These are phyloP conservation scores for Crocodylus rhombifer DNA, from an alignment of 2,797 vertebrate species.

Conservation along the genomic window DNA sequence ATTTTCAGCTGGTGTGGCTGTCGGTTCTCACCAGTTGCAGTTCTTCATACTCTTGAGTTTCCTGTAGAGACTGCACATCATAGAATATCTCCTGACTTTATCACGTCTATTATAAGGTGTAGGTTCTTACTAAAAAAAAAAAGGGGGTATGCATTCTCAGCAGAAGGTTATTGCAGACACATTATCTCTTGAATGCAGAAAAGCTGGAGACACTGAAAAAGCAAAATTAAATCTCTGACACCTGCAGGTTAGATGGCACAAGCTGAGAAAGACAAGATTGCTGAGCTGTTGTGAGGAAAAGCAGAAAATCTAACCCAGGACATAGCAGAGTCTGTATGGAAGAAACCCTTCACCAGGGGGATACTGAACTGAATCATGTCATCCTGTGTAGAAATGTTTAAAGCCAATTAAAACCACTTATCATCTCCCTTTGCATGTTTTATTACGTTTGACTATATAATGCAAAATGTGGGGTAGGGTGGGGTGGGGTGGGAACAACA, in stretches of 20 bases:
- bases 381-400: neutral
- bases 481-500: neutral
- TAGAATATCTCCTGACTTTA: neutral
- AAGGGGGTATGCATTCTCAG: neutral
- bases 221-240: neutral
- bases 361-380: neutral
- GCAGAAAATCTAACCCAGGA: neutral
- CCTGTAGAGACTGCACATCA: neutral
- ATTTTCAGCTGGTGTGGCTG: neutral
- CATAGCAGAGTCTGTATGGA: accelerated
- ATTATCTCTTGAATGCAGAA: neutral
- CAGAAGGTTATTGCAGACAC: neutral
- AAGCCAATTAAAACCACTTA: too few relatives aligned
- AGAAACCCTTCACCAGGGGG: neutral
- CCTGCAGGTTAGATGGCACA: neutral
- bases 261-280: neutral
- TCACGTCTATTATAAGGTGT: neutral
- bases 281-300: neutral
- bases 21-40: neutral
- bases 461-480: neutral
- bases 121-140: constrained; percentile 1
- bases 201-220: neutral
- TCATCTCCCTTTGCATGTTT: neutral
- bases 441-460: neutral
- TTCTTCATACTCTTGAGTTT: neutral